Conservation (phyloP, 2,797 vertebrate species). For the Gymnoscopelus braueri region DNA sequence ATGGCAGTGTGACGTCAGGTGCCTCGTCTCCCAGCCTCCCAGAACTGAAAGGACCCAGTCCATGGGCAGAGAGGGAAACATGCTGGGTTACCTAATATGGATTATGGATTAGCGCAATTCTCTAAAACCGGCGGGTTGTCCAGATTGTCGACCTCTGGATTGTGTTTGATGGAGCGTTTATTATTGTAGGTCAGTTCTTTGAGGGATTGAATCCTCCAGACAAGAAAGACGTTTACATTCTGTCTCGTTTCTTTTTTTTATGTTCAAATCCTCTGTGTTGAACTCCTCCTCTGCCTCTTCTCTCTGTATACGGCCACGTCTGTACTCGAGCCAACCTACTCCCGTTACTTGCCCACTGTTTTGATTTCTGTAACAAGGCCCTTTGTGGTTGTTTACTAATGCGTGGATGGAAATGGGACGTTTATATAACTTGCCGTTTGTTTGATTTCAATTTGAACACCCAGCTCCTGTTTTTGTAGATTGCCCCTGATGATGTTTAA, state of each 20-base stretch:
- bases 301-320: slow-evolving; percentile 42
- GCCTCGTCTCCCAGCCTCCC: slow-evolving; percentile 49
- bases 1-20: neutral
- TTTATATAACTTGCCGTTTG: slow-evolving; percentile 62
- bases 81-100: slow-evolving; percentile 58
- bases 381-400: slow-evolving; percentile 56
- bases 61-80: slow-evolving; percentile 58
- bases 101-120: slow-evolving; percentile 59
- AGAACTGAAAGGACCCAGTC: slow-evolving; percentile 63
- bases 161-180: slow-evolving; percentile 66
- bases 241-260: slow-evolving; percentile 26
- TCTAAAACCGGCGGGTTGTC: slow-evolving; percentile 54
- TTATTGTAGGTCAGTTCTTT: slow-evolving; percentile 65
- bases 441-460: slow-evolving; percentile 54
- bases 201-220: slow-evolving; percentile 34
- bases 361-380: slow-evolving; percentile 55
- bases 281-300: slow-evolving; percentile 34
- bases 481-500: slow-evolving; percentile 46
- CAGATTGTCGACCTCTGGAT: slow-evolving; percentile 70
- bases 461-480: slow-evolving; percentile 53
- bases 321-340: slow-evolving; percentile 57
- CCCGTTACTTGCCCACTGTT: slow-evolving; percentile 62
- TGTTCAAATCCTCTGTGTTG: slow-evolving; percentile 16
- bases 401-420: slow-evolving; percentile 53
- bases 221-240: slow-evolving; percentile 60